phyloP scores from a whole-genome alignment of 2,113 vertebrate species.

The Butorides virescens region DNA sequence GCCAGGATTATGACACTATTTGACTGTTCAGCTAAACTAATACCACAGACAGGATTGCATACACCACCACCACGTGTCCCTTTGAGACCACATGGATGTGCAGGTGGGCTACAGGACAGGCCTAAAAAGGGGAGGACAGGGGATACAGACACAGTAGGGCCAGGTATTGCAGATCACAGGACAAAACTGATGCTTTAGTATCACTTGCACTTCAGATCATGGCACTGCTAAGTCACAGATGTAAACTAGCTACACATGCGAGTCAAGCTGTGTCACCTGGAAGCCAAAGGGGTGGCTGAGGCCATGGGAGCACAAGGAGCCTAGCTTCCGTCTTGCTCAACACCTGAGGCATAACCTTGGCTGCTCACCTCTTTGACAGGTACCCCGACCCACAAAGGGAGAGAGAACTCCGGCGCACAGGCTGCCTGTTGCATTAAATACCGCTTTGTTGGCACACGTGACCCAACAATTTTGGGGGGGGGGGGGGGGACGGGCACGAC shows the following conservation, averaged over 20 bases:
- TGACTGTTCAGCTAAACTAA: not conserved
- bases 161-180: not conserved
- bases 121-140: not conserved
- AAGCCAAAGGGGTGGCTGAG: not conserved
- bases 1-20: not conserved
- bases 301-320: fast-evolving
- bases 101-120: not conserved
- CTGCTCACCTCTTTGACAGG: not conserved
- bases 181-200: not conserved
- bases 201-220: not conserved
- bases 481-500: too few species aligned
- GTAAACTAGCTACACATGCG: fast-evolving
- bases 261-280: not conserved
- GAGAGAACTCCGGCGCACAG: fast-evolving
- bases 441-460: not conserved
- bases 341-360: too few species aligned
- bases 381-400: not conserved
- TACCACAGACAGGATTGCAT: not conserved
- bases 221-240: not conserved
- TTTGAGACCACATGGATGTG: not conserved
- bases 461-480: not conserved
- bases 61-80: too few species aligned
- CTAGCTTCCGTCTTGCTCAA: not conserved
- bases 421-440: not conserved
- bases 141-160: not conserved